These are phyloP conservation scores for Mirounga angustirostris DNA, from an alignment of 2,113 vertebrate genomes.

Conservation along the genomic window DNA sequence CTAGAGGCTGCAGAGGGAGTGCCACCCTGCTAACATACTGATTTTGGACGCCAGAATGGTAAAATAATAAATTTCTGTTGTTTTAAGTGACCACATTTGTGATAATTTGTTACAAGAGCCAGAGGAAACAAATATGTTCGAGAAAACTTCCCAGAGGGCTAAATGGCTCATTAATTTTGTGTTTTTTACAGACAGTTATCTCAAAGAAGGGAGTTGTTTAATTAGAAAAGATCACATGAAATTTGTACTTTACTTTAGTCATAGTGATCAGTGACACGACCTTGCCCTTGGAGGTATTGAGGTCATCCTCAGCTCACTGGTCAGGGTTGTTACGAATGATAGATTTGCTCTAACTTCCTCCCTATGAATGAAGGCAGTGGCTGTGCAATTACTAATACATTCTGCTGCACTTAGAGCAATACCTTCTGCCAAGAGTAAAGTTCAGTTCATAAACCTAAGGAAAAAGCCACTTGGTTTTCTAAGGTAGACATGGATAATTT, in stretches of 20 bases:
- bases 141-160: neutral
- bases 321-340: neutral
- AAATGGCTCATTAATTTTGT: conserved; percentile 7
- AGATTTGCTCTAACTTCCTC: neutral
- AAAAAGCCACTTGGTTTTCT: neutral
- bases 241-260: neutral
- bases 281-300: neutral
- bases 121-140: neutral
- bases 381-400: neutral
- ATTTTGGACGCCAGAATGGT: neutral
- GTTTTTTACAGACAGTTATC: conserved; percentile 17
- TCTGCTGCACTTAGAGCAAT: neutral
- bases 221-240: conserved; percentile 34
- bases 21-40: neutral
- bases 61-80: neutral
- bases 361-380: neutral
- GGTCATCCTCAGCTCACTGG: neutral
- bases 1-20: neutral
- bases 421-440: neutral
- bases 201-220: conserved; percentile 5
- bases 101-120: neutral
- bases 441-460: neutral
- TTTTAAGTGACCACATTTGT: neutral
- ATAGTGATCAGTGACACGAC: neutral
- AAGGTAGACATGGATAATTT: neutral